Conservation (phyloP, 2,888 invertebrate species). For the Dendrolimus pini region DNA sequence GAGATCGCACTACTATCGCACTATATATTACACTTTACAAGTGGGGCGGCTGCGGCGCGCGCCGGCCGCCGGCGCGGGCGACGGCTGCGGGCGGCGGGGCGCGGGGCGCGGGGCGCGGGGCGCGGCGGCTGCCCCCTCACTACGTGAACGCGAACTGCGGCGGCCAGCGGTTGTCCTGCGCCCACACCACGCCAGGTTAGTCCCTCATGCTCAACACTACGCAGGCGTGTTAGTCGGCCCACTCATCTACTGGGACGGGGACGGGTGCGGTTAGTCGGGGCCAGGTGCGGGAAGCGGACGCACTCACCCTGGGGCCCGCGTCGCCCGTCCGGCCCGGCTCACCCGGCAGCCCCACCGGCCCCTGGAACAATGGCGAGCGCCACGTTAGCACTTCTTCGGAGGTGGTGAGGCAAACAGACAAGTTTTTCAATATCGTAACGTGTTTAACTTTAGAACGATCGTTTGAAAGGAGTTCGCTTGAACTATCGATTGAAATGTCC, state of each 20-base stretch:
- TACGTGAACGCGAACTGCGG: constrained; percentile 69
- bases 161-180: constrained; percentile 68
- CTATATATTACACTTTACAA: constrained; percentile 41
- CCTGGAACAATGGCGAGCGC: constrained; percentile 61
- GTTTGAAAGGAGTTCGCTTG: too few relatives aligned
- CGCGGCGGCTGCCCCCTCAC: constrained; percentile 24
- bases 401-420: too few relatives aligned
- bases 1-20: constrained; percentile 24
- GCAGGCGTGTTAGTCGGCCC: constrained; percentile 35
- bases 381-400: background rate
- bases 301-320: constrained; percentile 86
- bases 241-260: background rate
- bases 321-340: constrained; percentile 83
- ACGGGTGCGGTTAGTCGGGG: background rate
- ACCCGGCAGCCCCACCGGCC: constrained; percentile 88
- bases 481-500: too few relatives aligned
- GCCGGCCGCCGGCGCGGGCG: constrained; percentile 8
- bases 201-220: constrained; percentile 24
- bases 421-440: too few relatives aligned
- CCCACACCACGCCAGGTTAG: constrained; percentile 26
- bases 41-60: constrained; percentile 5
- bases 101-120: constrained; percentile 8
- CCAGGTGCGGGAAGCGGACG: background rate
- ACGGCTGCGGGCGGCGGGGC: constrained; percentile 8
- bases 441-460: too few relatives aligned